Conservation (phyloP, 2,797 vertebrate species). For the Babyrousa celebensis region DNA sequence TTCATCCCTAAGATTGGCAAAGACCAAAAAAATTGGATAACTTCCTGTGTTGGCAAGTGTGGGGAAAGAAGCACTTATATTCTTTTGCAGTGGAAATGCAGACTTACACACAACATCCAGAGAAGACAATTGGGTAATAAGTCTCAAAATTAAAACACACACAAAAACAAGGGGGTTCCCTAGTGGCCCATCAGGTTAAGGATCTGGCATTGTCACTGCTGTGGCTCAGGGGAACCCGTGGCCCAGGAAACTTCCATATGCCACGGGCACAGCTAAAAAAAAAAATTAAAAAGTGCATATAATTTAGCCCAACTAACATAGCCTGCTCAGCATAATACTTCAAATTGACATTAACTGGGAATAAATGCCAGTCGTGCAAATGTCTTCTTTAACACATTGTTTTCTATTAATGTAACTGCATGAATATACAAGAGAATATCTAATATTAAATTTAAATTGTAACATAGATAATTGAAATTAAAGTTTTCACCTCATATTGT, state of each 20-base stretch:
- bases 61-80: not conserved
- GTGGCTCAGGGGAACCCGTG: too few relatives aligned
- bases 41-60: not conserved
- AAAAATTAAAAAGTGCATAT: not conserved
- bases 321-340: not conserved
- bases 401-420: conserved; percentile 12
- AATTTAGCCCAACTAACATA: not conserved
- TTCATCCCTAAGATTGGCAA: not conserved
- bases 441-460: not conserved
- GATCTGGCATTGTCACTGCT: too few relatives aligned
- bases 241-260: too few relatives aligned
- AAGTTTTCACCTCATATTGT: not conserved
- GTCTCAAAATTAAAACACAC: not conserved
- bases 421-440: not conserved
- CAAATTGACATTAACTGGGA: not conserved
- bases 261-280: too few relatives aligned
- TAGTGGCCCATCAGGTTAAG: too few relatives aligned
- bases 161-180: too few relatives aligned
- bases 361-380: not conserved
- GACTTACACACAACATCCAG: not conserved
- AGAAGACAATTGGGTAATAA: not conserved
- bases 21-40: not conserved
- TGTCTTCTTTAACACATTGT: not conserved
- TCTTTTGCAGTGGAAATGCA: not conserved
- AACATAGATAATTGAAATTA: not conserved